These are phyloP conservation scores for Xanthostigma xanthostigma DNA, from an alignment of 2,888 invertebrate species.

Conservation along the genomic window DNA sequence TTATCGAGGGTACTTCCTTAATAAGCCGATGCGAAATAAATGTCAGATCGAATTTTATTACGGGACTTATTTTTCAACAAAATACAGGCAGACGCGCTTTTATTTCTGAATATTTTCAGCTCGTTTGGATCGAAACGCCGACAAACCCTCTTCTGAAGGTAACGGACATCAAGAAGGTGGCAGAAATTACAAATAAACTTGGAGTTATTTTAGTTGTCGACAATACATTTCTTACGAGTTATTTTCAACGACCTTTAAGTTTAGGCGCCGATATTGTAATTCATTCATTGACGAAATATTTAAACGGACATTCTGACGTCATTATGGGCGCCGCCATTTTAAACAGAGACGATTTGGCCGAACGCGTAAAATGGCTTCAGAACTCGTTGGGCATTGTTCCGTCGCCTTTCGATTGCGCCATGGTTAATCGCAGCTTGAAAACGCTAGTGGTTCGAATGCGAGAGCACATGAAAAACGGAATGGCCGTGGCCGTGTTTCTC, in stretches of 20 bases:
- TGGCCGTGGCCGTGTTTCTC: constrained; percentile 67
- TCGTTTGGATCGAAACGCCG: constrained; percentile 83
- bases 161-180: constrained; percentile 57
- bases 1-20: too few relatives aligned
- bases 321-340: constrained; percentile 15
- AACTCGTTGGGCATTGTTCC: constrained; percentile 86
- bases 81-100: too few relatives aligned
- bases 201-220: constrained; percentile 13
- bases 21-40: too few relatives aligned
- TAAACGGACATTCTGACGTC: constrained; percentile 19
- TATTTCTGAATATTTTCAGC: constrained; percentile 28
- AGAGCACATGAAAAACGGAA: constrained; percentile 64
- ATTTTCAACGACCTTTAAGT: constrained; percentile 17
- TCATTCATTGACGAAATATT: constrained; percentile 18
- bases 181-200: constrained; percentile 37
- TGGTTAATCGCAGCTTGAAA: constrained; percentile 86
- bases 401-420: constrained; percentile 90
- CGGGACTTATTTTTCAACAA: constrained; percentile 6
- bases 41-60: background rate
- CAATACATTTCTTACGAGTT: constrained; percentile 16
- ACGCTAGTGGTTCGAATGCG: constrained; percentile 87
- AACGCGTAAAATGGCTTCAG: constrained; percentile 39
- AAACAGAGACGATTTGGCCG: constrained; percentile 23
- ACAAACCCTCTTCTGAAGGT: constrained; percentile 79
- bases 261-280: constrained; percentile 18